Evolutionary conservation across 2,113 vertebrate species (phyloP).

Genomic region (Sylvietta virens): DNA sequence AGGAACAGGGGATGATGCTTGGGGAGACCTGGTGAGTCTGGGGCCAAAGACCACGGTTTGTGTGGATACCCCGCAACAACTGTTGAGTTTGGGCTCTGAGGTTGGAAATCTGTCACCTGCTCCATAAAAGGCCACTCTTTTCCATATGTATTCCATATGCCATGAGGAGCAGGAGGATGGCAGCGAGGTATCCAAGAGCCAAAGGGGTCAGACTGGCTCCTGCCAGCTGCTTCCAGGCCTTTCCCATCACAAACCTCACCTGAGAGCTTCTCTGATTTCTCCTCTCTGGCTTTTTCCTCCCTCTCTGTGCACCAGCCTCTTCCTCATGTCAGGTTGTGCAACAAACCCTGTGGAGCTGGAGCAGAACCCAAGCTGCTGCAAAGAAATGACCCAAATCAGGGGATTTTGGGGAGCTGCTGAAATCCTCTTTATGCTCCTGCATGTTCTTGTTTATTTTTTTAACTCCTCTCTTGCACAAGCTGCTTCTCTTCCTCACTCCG

Average conservation of each 20-base stretch:
- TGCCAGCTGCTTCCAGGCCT: not conserved
- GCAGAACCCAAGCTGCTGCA: not conserved
- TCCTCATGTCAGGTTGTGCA: not conserved
- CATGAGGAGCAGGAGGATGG: not conserved
- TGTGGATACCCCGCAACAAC: not conserved
- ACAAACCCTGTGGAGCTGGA: not conserved
- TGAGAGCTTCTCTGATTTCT: not conserved
- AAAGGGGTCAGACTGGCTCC: not conserved
- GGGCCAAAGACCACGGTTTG: fast-evolving
- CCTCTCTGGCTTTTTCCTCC: not conserved
- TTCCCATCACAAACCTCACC: not conserved
- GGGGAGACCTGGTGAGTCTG: not conserved
- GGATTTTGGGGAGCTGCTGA: not conserved
- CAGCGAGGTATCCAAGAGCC: not conserved
- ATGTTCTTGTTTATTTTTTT: not conserved
- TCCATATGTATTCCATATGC: not conserved
- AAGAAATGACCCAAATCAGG: constrained; percentile 5
- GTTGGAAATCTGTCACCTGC: not conserved
- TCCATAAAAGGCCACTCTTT: not conserved
- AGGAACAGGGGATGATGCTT: not conserved
- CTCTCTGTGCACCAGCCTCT: not conserved
- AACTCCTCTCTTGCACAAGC: not conserved
- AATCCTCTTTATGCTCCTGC: not conserved
- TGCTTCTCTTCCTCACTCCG: fast-evolving
- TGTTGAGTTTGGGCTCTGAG: not conserved